These are phyloP conservation scores for Lydus trimaculatus DNA, from an alignment of 2,888 invertebrate genomes.

Conservation along the genomic window DNA sequence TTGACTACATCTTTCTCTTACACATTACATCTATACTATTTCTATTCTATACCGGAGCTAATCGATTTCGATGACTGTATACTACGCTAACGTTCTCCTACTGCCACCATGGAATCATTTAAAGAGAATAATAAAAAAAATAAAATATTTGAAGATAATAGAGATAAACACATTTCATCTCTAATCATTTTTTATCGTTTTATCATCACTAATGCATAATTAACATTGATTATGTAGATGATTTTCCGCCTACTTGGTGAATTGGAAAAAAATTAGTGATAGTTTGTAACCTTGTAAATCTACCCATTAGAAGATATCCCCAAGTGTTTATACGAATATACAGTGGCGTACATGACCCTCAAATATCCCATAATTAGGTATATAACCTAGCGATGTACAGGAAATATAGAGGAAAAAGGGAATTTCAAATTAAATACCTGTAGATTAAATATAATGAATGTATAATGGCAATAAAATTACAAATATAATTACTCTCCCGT, in stretches of 20 bases:
- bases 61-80: slow-evolving; percentile 43
- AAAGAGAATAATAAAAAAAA: neutral
- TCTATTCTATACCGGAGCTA: slow-evolving; percentile 32
- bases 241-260: no score
- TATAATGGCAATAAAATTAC: neutral
- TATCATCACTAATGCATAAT: no score
- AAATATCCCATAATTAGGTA: no score
- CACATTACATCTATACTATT: slow-evolving; percentile 24
- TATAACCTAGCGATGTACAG: no score
- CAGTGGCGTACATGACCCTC: no score
- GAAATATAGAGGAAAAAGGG: neutral
- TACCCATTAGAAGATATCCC: no score
- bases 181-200: no score
- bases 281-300: no score
- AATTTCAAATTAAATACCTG: neutral
- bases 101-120: neutral
- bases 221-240: no score
- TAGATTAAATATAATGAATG: neutral
- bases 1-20: slow-evolving; percentile 15
- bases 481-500: neutral
- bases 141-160: neutral
- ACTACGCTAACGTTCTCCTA: slow-evolving; percentile 39
- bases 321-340: no score
- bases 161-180: neutral
- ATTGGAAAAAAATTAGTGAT: no score